A percentile compares a stretch with the other conserved stretches of the same genome.
These are phyloP conservation scores for Sericinus montela DNA, from an alignment of 2,888 invertebrate genomes.

Conservation along the genomic window DNA sequence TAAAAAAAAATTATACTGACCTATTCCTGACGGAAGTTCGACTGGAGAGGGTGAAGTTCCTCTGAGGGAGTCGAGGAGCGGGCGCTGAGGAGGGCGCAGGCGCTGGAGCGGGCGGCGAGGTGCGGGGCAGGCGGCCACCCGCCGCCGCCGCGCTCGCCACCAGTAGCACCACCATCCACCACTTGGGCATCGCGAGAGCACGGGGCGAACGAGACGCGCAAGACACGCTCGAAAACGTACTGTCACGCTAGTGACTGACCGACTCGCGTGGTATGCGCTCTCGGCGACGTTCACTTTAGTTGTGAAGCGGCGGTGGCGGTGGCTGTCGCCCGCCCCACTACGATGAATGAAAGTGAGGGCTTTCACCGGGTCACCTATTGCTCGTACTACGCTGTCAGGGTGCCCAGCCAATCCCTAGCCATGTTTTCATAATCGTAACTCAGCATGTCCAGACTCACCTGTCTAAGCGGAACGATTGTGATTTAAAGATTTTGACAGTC, in stretches of 20 bases:
- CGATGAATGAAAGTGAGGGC: conserved; percentile 73
- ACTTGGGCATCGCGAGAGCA: conserved; percentile 57
- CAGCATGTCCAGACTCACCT: conserved; percentile 1
- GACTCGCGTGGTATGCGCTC: conserved; percentile 52
- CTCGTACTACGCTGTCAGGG: conserved; percentile 15
- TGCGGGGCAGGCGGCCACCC: conserved; percentile 63
- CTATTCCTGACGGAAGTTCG: conserved; percentile 69
- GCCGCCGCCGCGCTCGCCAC: conserved; percentile 66
- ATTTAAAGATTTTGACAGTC: background rate
- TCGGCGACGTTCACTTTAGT: conserved; percentile 68
- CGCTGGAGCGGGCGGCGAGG: conserved; percentile 72
- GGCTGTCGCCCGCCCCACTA: conserved; percentile 52
- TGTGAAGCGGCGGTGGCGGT: no score
- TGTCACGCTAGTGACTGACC: conserved; percentile 47
- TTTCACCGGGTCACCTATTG: conserved; percentile 54
- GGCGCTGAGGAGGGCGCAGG: conserved; percentile 76
- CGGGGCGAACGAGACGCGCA: conserved; percentile 51
- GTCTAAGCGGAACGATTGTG: background rate
- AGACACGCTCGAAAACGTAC: conserved; percentile 54
- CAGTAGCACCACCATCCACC: conserved; percentile 58
- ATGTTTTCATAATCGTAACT: conserved; percentile 8
- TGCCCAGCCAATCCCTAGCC: conserved; percentile 6
- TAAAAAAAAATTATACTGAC: no score
- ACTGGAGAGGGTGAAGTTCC: conserved; percentile 68
- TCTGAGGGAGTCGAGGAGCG: conserved; percentile 68